Percentiles rank a stretch among this genome's conserved stretches.
Evolutionary conservation across 2,113 vertebrate genomes (phyloP).

Genomic region (Symphodus melops): DNA sequence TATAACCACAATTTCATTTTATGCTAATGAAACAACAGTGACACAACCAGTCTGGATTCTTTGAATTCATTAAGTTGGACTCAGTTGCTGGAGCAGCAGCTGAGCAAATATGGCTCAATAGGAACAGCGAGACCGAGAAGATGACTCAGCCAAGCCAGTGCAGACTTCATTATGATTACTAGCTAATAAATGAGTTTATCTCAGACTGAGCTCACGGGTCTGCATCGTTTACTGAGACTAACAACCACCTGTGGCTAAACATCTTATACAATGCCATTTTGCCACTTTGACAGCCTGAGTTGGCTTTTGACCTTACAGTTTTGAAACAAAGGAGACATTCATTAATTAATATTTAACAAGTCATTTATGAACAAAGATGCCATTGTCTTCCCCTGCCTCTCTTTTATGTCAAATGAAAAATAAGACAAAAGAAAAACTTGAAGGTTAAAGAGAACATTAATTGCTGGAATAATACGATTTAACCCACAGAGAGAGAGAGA

Average conservation of each 20-base stretch:
- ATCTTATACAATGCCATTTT: not conserved
- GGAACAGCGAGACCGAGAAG: slow-evolving; percentile 20
- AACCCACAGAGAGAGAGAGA: no score
- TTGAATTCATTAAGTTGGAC: slow-evolving; percentile 28
- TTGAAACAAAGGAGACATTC: not conserved
- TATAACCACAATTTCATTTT: not conserved
- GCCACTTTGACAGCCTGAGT: slow-evolving; percentile 23
- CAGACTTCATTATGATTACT: slow-evolving; percentile 10
- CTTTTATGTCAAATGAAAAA: no score
- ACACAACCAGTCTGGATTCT: slow-evolving; percentile 5
- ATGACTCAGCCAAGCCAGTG: slow-evolving; percentile 58
- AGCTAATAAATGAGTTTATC: not conserved
- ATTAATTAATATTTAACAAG: no score
- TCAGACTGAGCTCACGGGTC: not conserved
- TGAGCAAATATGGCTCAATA: slow-evolving; percentile 56
- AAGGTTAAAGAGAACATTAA: no score
- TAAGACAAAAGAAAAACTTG: no score
- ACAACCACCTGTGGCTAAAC: slow-evolving; percentile 19
- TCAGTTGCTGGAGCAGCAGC: slow-evolving; percentile 39
- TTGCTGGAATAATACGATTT: no score
- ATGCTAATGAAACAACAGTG: not conserved
- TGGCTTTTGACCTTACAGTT: no score
- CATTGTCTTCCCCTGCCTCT: no score
- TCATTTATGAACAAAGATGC: no score
- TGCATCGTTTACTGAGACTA: not conserved